Conservation (phyloP, 2,888 invertebrate species). For the Meghimatium bilineatum region DNA sequence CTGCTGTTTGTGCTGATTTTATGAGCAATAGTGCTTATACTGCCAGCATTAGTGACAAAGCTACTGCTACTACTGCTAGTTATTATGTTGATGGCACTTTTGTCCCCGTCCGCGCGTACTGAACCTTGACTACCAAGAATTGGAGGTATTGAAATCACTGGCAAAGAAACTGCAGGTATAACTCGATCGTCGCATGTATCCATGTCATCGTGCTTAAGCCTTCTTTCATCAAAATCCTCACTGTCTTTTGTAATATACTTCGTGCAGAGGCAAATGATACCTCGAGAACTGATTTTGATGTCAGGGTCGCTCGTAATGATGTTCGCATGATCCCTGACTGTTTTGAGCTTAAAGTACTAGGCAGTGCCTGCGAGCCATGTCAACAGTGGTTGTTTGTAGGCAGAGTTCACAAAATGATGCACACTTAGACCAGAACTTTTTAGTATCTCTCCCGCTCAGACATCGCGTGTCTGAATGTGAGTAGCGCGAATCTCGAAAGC, state of each 20-base stretch:
- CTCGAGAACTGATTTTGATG: neutral
- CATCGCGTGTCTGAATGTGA: slow-evolving; percentile 11
- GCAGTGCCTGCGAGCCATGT: slow-evolving; percentile 26
- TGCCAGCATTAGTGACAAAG: neutral
- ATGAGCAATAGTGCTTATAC: slow-evolving; percentile 41
- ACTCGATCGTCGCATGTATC: slow-evolving; percentile 29
- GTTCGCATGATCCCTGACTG: slow-evolving; percentile 27
- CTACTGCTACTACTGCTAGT: neutral
- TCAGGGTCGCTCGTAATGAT: slow-evolving; percentile 21
- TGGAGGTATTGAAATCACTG: slow-evolving; percentile 37
- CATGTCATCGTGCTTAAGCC: slow-evolving; percentile 44
- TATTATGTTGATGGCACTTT: neutral
- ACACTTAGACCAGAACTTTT: neutral
- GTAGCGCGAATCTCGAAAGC: neutral
- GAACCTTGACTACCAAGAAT: slow-evolving; percentile 30
- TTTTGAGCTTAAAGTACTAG: slow-evolving; percentile 10
- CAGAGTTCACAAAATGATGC: slow-evolving; percentile 15
- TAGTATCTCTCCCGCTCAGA: slow-evolving; percentile 17
- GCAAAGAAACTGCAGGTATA: slow-evolving; percentile 35
- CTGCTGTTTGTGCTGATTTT: slow-evolving; percentile 41
- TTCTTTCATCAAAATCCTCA: slow-evolving; percentile 4
- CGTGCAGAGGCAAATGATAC: neutral
- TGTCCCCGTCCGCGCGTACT: neutral
- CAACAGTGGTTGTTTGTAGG: slow-evolving; percentile 18
- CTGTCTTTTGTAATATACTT: neutral